These are phyloP conservation scores for Cyphomyrus discorhynchus DNA, from an alignment of 2,113 vertebrate species.

Conservation along the genomic window DNA sequence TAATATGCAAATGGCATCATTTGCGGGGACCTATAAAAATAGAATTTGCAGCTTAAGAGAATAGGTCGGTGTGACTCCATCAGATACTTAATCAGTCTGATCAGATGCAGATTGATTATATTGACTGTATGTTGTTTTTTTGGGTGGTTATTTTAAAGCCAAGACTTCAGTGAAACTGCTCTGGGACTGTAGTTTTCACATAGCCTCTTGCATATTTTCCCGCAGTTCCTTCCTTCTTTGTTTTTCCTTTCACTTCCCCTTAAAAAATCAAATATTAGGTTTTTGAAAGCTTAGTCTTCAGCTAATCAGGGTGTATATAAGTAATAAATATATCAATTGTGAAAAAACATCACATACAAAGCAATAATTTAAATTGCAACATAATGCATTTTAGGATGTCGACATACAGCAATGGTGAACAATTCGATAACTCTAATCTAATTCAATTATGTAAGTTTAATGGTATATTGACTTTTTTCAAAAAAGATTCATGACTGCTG, in stretches of 20 bases:
- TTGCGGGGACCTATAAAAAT: not conserved
- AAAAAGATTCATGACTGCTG: not conserved
- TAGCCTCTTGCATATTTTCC: not conserved
- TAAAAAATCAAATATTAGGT: not conserved
- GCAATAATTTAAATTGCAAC: not conserved
- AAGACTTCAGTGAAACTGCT: not conserved
- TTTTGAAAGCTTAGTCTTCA: not conserved
- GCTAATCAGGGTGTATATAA: not conserved
- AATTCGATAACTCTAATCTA: not conserved
- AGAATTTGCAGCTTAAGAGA: not conserved
- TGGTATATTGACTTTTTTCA: not conserved
- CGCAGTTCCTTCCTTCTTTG: not conserved
- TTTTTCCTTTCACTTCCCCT: not conserved
- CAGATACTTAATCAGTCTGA: not conserved
- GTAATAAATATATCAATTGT: not conserved
- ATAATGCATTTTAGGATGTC: not conserved
- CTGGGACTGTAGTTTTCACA: not conserved
- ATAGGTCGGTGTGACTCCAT: not conserved
- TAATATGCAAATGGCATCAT: not conserved
- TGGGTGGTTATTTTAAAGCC: not conserved
- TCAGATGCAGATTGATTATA: not conserved
- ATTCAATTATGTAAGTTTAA: not conserved
- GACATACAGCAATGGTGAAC: not conserved
- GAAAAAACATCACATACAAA: not conserved
- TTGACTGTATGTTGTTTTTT: not conserved